Evolutionary conservation across 2,888 invertebrate genomes (phyloP).

Genomic region (Lottia gigantea): DNA sequence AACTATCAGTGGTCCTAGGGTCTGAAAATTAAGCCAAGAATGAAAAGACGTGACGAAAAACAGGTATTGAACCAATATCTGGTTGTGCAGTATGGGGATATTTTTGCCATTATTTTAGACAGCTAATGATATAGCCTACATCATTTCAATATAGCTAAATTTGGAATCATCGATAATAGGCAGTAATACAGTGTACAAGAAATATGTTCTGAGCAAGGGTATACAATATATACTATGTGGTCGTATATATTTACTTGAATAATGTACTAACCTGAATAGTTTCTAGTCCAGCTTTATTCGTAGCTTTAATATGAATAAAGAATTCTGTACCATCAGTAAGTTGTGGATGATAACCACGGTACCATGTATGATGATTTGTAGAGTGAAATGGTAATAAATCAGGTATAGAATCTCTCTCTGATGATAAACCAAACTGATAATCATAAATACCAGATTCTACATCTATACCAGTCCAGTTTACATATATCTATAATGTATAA

Average conservation of each 20-base stretch:
- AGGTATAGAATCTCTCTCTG: slow-evolving; percentile 22
- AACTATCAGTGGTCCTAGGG: slow-evolving; percentile 33
- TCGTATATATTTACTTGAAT: not conserved
- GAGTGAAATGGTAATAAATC: slow-evolving; percentile 38
- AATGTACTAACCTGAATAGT: slow-evolving; percentile 27
- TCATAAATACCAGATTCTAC: slow-evolving; percentile 38
- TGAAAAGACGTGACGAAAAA: no score
- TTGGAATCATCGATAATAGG: no score
- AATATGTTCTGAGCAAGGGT: no score
- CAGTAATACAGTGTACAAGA: no score
- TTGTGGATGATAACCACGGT: slow-evolving; percentile 35
- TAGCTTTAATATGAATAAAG: slow-evolving; percentile 43
- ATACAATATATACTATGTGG: no score
- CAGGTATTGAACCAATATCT: no score
- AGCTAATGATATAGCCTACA: no score
- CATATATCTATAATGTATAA: slow-evolving; percentile 26
- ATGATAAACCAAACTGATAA: slow-evolving; percentile 42
- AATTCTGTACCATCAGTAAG: slow-evolving; percentile 43
- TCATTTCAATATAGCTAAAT: no score
- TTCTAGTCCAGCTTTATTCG: slow-evolving; percentile 37
- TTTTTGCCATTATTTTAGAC: no score
- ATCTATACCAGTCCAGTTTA: slow-evolving; percentile 44
- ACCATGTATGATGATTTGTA: slow-evolving; percentile 39
- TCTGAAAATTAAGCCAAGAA: slow-evolving; percentile 18
- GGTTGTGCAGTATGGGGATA: no score